Evolutionary conservation across 2,888 invertebrate genomes (phyloP).

Genomic region (Brassicogethes aeneus): DNA sequence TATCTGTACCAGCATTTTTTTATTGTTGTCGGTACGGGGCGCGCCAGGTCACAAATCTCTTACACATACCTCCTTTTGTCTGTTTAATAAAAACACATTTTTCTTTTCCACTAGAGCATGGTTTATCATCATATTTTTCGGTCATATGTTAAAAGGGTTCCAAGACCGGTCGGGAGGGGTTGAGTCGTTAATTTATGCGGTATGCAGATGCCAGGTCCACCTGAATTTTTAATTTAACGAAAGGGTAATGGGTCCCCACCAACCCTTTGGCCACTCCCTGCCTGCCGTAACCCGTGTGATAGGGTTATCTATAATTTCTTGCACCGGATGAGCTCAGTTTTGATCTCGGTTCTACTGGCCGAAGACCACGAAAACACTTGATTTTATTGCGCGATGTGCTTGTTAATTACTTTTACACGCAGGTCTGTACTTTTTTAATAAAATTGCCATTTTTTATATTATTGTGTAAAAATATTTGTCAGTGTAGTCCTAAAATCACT

Average conservation of each 20-base stretch:
- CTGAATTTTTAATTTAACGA: conserved; percentile 32
- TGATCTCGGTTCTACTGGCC: conserved; percentile 3
- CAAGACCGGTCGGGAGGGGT: conserved; percentile 3
- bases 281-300: conserved; percentile 16
- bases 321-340: neutral
- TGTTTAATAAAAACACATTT: conserved; percentile 41
- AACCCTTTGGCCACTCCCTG: conserved; percentile 28
- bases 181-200: conserved; percentile 29
- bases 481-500: too few relatives aligned
- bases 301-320: conserved; percentile 30
- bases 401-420: too few relatives aligned
- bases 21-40: neutral
- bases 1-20: neutral
- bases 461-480: too few relatives aligned
- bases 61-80: conserved; percentile 37
- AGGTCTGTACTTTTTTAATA: too few relatives aligned
- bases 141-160: conserved; percentile 30
- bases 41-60: conserved; percentile 19
- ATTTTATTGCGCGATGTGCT: too few relatives aligned
- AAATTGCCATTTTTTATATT: too few relatives aligned
- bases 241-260: conserved; percentile 33
- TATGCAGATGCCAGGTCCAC: conserved; percentile 34
- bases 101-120: conserved; percentile 44
- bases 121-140: conserved; percentile 43
- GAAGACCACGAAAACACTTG: conserved; percentile 14